A percentile compares a stretch with the other conserved stretches of the same genome.
These are phyloP conservation scores for Artemisiospiza belli DNA, from an alignment of 2,113 vertebrate genomes.

Conservation along the genomic window DNA sequence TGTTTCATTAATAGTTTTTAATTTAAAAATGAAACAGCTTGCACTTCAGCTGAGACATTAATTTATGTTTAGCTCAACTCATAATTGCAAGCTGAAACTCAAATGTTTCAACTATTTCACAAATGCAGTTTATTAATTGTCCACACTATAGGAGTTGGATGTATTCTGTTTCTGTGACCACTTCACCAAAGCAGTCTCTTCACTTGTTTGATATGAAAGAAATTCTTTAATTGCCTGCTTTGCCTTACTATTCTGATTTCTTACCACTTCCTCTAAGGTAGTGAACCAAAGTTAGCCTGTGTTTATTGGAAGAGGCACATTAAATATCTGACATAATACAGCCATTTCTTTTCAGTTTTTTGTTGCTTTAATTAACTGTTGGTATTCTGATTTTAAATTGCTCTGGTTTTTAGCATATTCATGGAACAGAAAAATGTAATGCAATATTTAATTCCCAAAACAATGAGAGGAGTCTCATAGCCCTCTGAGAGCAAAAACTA, in stretches of 20 bases:
- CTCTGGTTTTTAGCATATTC: not conserved
- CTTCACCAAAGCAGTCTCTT: not conserved
- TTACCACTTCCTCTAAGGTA: not conserved
- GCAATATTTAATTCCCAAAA: not conserved
- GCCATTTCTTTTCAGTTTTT: not conserved
- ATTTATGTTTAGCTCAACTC: not conserved
- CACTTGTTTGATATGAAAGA: not conserved
- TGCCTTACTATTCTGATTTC: not conserved
- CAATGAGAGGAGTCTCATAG: not conserved
- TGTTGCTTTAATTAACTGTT: not conserved
- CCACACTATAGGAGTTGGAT: not conserved
- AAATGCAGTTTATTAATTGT: not conserved
- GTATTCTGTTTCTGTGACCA: not conserved
- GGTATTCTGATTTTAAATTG: not conserved
- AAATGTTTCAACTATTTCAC: not conserved
- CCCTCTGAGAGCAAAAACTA: not conserved
- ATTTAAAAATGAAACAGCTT: not conserved
- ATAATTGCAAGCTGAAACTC: not conserved
- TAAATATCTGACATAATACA: not conserved
- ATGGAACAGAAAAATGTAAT: not conserved
- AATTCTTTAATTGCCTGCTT: not conserved
- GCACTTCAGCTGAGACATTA: not conserved
- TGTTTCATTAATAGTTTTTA: not conserved
- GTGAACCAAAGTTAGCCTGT: not conserved
- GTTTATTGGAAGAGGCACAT: not conserved